A percentile compares a stretch with the other conserved stretches of the same genome.
phyloP scores from a whole-genome alignment of 2,888 invertebrate genomes.

The Agonopterix subpropinquella region DNA sequence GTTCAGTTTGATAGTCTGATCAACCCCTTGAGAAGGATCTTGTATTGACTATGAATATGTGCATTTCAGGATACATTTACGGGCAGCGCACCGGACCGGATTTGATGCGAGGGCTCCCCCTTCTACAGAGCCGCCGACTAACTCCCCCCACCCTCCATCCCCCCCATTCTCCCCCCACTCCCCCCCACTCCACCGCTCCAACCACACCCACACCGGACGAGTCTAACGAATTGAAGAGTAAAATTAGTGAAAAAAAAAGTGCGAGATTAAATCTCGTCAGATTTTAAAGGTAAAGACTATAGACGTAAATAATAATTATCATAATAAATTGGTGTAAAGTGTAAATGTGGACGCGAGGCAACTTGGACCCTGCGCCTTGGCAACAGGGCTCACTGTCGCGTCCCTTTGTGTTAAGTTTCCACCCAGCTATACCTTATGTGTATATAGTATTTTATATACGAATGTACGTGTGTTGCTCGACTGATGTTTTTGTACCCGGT shows the following conservation, averaged over 20 bases:
- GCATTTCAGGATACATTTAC: slow-evolving; percentile 52
- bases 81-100: slow-evolving; percentile 53
- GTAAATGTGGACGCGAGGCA: not conserved
- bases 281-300: slow-evolving; percentile 1
- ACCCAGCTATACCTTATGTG: slow-evolving; percentile 25
- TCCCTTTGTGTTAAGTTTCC: slow-evolving; percentile 1
- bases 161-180: slow-evolving; percentile 9
- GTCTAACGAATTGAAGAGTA: no score
- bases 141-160: slow-evolving; percentile 17
- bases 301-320: not conserved
- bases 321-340: slow-evolving; percentile 2
- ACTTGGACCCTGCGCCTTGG: no score
- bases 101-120: slow-evolving; percentile 53
- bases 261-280: not conserved
- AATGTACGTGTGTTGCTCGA: slow-evolving; percentile 6
- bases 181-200: no score
- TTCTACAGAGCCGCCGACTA: slow-evolving; percentile 29
- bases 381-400: no score
- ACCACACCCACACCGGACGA: no score
- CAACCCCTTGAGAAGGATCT: no score
- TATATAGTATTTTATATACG: slow-evolving; percentile 56
- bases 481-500: no score
- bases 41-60: not conserved
- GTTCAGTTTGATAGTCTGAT: no score
- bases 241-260: not conserved